Conservation (phyloP, 2,113 vertebrate species). For the Pterocles orientalis region DNA sequence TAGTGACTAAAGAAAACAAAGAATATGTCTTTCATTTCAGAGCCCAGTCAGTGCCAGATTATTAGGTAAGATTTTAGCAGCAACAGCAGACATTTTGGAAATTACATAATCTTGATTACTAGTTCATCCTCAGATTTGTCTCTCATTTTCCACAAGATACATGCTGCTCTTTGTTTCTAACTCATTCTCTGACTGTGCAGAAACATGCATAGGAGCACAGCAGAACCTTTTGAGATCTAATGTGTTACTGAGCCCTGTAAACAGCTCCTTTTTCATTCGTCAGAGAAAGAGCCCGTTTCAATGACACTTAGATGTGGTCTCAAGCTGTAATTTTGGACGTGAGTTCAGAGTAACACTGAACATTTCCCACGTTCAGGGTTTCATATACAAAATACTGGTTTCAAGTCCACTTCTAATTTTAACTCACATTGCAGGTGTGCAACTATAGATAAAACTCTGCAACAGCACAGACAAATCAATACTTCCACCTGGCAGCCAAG, state of each 20-base stretch:
- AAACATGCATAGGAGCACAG: neutral
- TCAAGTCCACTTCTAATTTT: slow-evolving; percentile 25
- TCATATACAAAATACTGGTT: slow-evolving; percentile 2
- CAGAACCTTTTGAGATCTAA: neutral
- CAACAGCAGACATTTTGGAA: neutral
- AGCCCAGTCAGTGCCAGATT: neutral
- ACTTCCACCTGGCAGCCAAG: neutral
- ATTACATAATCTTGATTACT: neutral
- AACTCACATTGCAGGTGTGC: neutral
- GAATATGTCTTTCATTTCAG: slow-evolving; percentile 1
- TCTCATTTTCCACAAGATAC: neutral
- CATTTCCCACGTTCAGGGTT: neutral
- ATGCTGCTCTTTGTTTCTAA: neutral
- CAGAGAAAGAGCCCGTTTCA: neutral
- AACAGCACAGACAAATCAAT: neutral
- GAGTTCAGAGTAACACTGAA: neutral
- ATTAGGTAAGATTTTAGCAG: slow-evolving; percentile 15
- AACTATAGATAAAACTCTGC: neutral
- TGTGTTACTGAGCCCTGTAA: neutral
- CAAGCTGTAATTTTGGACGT: neutral
- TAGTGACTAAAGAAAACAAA: slow-evolving; percentile 18
- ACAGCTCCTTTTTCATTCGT: neutral
- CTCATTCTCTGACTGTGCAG: neutral
- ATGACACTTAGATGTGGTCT: neutral
- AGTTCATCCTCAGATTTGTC: neutral